Percentiles rank a stretch among this genome's conserved stretches.
Evolutionary conservation across 2,797 vertebrate species (phyloP).

Genomic region (Cossypha polioptera): DNA sequence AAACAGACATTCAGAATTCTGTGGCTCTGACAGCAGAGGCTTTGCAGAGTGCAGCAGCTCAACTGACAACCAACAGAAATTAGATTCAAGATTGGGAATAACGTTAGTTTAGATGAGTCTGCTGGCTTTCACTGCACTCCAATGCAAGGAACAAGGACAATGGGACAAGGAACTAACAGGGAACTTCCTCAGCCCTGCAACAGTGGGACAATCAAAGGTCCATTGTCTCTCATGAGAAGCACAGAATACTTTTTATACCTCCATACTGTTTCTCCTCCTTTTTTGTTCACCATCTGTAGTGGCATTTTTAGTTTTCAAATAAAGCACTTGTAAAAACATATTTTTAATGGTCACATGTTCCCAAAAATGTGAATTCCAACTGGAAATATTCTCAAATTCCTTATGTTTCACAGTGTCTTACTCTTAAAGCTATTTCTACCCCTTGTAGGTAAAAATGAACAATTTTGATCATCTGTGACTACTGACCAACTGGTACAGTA

Average conservation of each 20-base stretch:
- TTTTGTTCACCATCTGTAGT: not conserved
- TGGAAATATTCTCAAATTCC: not conserved
- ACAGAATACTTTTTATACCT: not conserved
- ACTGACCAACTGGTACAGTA: not conserved
- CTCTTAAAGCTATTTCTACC: not conserved
- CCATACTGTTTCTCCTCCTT: not conserved
- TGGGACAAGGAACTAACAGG: not conserved
- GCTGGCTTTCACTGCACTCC: not conserved
- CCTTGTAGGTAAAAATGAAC: not conserved
- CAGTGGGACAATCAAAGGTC: accelerated
- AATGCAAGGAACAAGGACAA: not conserved
- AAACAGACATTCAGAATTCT: constrained; percentile 7
- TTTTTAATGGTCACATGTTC: not conserved
- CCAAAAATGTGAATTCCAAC: not conserved
- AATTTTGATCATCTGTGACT: not conserved
- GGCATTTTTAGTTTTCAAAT: not conserved
- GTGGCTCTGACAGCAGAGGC: not conserved
- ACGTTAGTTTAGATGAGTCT: not conserved
- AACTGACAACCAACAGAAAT: not conserved
- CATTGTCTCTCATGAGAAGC: not conserved
- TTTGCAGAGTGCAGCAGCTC: not conserved
- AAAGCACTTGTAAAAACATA: not conserved
- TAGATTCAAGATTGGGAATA: constrained; percentile 15
- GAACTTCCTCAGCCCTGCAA: not conserved
- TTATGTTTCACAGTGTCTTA: not conserved